A percentile compares a stretch with the other conserved stretches of the same genome.
phyloP scores from a whole-genome alignment of 2,888 invertebrate genomes.

The Nemapogon koenigi region DNA sequence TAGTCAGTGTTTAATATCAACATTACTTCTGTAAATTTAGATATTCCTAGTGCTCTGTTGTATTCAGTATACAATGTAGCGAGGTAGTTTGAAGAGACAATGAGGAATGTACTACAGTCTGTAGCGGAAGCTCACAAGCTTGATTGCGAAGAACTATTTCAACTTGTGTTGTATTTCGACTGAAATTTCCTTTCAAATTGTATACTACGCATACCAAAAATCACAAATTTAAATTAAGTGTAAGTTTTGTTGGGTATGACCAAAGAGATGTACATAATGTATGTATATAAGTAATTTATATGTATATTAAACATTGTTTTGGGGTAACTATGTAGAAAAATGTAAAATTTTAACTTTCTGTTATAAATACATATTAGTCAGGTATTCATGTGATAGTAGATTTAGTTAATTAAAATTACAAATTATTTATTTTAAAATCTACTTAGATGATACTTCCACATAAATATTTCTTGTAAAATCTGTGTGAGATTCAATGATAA shows the following conservation, averaged over 20 bases:
- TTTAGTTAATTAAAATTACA: no score
- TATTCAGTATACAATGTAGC: conserved; percentile 5
- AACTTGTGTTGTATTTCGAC: no score
- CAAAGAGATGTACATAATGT: conserved; percentile 39
- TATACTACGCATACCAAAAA: no score
- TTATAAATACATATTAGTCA: no score
- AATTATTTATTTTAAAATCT: no score
- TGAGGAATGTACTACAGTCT: no score
- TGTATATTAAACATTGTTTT: conserved; percentile 34
- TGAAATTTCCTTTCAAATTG: no score
- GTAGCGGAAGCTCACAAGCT: no score
- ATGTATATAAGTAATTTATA: conserved; percentile 24
- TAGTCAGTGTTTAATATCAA: conserved; percentile 33
- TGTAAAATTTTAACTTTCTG: no score
- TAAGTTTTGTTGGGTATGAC: conserved; percentile 30
- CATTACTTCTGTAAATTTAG: conserved; percentile 18
- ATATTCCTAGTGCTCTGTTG: conserved; percentile 10
- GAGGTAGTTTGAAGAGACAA: conserved; percentile 2
- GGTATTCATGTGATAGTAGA: conserved; percentile 57
- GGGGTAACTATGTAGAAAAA: conserved; percentile 46
- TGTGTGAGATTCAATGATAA: neutral
- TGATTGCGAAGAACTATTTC: no score
- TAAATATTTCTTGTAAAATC: neutral
- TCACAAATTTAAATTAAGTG: no score
- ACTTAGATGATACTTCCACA: conserved; percentile 9